Conservation (phyloP, 2,113 vertebrate species). For the Stigmatopora argus region DNA sequence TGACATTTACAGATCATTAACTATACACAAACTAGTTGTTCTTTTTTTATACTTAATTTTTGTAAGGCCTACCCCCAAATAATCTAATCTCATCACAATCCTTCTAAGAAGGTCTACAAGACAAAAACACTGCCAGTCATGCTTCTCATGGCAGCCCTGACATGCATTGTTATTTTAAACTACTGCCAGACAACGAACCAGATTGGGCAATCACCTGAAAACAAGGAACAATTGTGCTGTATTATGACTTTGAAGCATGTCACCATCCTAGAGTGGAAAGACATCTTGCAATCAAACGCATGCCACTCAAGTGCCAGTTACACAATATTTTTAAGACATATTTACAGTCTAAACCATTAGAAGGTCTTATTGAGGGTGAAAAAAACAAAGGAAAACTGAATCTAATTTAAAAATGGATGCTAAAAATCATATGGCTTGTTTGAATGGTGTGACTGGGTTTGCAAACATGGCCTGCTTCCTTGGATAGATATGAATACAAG, state of each 20-base stretch:
- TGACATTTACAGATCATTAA: constrained; percentile 23
- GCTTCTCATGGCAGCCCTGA: constrained; percentile 48
- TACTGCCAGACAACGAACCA: constrained; percentile 51
- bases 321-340: constrained; percentile 50
- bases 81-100: constrained; percentile 49
- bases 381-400: too few relatives aligned
- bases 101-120: constrained; percentile 54
- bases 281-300: constrained; percentile 54
- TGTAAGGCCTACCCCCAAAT: constrained; percentile 52
- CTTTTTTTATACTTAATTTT: constrained; percentile 30
- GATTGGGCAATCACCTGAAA: constrained; percentile 59
- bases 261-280: constrained; percentile 50
- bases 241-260: constrained; percentile 55
- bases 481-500: too few relatives aligned
- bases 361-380: constrained; percentile 19
- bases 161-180: constrained; percentile 64
- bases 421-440: too few relatives aligned
- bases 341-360: constrained; percentile 21
- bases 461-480: too few relatives aligned
- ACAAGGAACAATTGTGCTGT: constrained; percentile 60
- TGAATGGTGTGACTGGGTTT: too few relatives aligned
- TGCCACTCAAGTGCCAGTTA: constrained; percentile 50
- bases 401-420: too few relatives aligned
- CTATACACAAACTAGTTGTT: constrained; percentile 27
- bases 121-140: constrained; percentile 55